Conservation (phyloP, 1,140 invertebrate genomes). For the Diplogasteroides magnus region DNA sequence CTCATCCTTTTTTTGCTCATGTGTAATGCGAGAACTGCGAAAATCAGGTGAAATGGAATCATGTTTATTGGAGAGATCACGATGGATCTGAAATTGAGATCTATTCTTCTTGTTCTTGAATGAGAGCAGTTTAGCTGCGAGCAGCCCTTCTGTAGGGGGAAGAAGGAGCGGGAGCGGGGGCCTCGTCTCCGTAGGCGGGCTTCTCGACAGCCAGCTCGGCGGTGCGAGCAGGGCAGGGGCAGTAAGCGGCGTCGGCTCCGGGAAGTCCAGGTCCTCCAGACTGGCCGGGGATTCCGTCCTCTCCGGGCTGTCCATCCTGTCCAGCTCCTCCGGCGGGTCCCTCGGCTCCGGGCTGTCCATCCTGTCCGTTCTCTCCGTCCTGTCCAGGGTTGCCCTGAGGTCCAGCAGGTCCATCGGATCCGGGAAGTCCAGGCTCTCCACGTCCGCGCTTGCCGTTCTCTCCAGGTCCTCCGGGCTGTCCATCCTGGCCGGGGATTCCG, state of each 20-base stretch:
- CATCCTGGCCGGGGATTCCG: conserved; percentile 22
- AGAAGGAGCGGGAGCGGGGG: not conserved
- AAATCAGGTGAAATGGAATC: too few species aligned
- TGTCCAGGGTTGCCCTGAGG: not conserved
- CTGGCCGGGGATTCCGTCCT: conserved; percentile 6
- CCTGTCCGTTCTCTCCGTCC: not conserved
- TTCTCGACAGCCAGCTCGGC: conserved; percentile 18
- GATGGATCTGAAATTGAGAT: too few species aligned
- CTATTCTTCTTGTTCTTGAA: too few species aligned
- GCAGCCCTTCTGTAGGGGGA: not conserved
- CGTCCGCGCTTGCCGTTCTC: conserved; percentile 15
- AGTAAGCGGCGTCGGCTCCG: conserved; percentile 45
- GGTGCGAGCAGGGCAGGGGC: conserved; percentile 37
- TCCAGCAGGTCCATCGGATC: conserved; percentile 10
- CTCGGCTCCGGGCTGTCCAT: conserved; percentile 8
- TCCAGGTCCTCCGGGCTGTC: conserved; percentile 18
- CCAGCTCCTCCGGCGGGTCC: conserved; percentile 12
- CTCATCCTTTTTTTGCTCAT: too few species aligned
- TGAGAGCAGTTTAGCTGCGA: too few species aligned
- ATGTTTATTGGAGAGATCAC: too few species aligned
- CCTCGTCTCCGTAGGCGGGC: not conserved
- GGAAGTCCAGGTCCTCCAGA: conserved; percentile 26
- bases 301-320: conserved; percentile 16
- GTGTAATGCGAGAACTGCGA: too few species aligned
- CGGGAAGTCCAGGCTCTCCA: conserved; percentile 19